Percentiles rank a stretch among this genome's conserved stretches.
phyloP scores from a whole-genome alignment of 2,888 invertebrate genomes.

The Temnothorax unifasciatus region DNA sequence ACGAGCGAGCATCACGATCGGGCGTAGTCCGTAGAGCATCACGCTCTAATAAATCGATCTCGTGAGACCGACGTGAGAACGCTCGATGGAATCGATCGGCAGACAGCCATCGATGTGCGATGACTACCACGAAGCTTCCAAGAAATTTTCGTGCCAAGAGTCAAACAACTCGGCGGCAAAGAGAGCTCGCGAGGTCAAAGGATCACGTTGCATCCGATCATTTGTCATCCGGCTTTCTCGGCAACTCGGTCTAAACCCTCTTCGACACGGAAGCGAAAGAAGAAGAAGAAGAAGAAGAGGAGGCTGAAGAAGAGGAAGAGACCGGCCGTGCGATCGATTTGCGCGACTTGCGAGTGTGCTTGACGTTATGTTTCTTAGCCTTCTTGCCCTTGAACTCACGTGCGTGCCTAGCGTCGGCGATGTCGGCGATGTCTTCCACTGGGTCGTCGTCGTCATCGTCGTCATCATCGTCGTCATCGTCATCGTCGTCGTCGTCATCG shows the following conservation, averaged over 20 bases:
- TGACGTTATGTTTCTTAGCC: conserved; percentile 84
- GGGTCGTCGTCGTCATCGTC: conserved; percentile 90
- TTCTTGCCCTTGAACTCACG: conserved; percentile 94
- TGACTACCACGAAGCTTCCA: not conserved
- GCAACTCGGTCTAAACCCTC: conserved; percentile 51
- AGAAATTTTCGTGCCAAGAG: conserved; percentile 3
- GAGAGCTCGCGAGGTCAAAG: not conserved
- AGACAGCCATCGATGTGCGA: conserved; percentile 12
- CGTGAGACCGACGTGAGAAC: not conserved
- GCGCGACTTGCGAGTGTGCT: conserved; percentile 79
- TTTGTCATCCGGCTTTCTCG: conserved; percentile 6
- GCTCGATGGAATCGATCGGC: not conserved
- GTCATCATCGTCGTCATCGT: conserved; percentile 89
- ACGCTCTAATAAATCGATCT: not conserved
- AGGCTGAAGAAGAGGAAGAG: conserved; percentile 36
- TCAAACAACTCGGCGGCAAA: not conserved
- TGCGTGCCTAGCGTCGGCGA: conserved; percentile 91
- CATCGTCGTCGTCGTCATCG: conserved; percentile 89
- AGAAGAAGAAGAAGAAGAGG: conserved; percentile 16
- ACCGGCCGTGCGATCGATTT: conserved; percentile 48
- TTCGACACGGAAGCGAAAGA: conserved; percentile 26
- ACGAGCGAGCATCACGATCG: conserved; percentile 25
- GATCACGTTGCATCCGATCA: not conserved
- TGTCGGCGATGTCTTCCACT: conserved; percentile 90
- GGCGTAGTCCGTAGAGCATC: too few species aligned